phyloP scores from a whole-genome alignment of 2,888 invertebrate species.

The Hirtodrosophila duncani region DNA sequence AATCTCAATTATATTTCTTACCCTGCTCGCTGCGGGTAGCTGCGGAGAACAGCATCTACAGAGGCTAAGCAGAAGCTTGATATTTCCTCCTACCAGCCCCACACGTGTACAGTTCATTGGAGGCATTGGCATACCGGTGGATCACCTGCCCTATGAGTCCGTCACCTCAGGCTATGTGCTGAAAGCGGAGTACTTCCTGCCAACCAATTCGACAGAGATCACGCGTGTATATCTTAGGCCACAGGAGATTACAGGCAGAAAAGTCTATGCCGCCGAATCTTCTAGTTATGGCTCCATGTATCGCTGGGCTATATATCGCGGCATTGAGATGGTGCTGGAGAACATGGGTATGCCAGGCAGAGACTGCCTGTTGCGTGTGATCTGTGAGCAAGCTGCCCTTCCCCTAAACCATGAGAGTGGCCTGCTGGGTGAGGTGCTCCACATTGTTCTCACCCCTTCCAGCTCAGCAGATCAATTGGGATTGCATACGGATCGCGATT shows the following conservation, averaged over 20 bases:
- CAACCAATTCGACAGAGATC: constrained; percentile 65
- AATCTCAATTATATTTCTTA: not conserved
- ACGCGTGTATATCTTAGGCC: constrained; percentile 68
- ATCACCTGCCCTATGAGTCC: constrained; percentile 68
- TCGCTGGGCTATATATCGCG: constrained; percentile 74
- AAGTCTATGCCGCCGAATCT: not conserved
- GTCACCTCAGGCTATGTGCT: constrained; percentile 76
- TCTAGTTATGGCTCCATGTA: constrained; percentile 49
- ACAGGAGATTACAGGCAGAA: constrained; percentile 54
- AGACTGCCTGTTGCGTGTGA: constrained; percentile 85
- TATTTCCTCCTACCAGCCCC: constrained; percentile 76
- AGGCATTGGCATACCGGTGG: constrained; percentile 76
- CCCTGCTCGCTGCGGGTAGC: not conserved
- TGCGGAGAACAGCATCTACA: constrained; percentile 19
- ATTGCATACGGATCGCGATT: constrained; percentile 83
- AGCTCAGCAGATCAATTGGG: constrained; percentile 82
- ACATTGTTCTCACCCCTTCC: constrained; percentile 88
- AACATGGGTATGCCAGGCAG: constrained; percentile 84
- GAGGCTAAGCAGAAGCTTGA: constrained; percentile 46
- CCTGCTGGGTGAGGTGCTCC: constrained; percentile 86
- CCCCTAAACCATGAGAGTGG: constrained; percentile 85
- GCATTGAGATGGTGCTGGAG: constrained; percentile 67
- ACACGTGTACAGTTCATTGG: constrained; percentile 76
- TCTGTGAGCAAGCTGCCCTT: constrained; percentile 86
- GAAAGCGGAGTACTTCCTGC: constrained; percentile 75